phyloP scores from a whole-genome alignment of 2,888 invertebrate species.

The Sphaerophoria taeniata region DNA sequence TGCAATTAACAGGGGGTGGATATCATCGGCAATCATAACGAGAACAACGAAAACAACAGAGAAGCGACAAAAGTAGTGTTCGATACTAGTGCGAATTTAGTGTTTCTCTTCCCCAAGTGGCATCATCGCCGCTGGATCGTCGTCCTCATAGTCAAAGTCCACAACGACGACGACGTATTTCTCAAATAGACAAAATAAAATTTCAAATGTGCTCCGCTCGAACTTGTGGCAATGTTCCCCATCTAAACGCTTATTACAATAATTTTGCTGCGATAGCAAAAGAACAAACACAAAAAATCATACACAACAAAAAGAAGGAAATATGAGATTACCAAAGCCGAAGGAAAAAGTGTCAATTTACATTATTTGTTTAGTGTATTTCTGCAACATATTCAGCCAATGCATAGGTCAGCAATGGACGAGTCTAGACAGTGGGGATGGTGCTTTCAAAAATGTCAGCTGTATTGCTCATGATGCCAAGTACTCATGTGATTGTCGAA shows the following conservation, averaged over 20 bases:
- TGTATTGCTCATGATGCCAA: constrained; percentile 80
- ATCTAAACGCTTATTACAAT: constrained; percentile 48
- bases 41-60: background rate
- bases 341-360: constrained; percentile 62
- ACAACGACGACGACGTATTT: background rate
- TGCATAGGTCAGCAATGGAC: constrained; percentile 62
- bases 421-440: constrained; percentile 35
- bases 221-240: constrained; percentile 32
- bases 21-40: constrained; percentile 30
- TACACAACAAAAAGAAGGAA: constrained; percentile 54
- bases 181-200: constrained; percentile 23
- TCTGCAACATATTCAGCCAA: constrained; percentile 64
- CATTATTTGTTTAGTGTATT: constrained; percentile 51
- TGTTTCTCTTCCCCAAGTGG: constrained; percentile 35
- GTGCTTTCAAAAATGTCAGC: constrained; percentile 76
- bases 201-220: constrained; percentile 47
- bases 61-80: background rate
- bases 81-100: constrained; percentile 27
- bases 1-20: constrained; percentile 63
- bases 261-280: background rate
- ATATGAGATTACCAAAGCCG: constrained; percentile 63
- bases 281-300: constrained; percentile 30
- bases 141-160: constrained; percentile 1
- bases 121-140: constrained; percentile 14
- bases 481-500: constrained; percentile 81